phyloP scores from a whole-genome alignment of 2,113 vertebrate genomes.

The Lipophrys pholis region DNA sequence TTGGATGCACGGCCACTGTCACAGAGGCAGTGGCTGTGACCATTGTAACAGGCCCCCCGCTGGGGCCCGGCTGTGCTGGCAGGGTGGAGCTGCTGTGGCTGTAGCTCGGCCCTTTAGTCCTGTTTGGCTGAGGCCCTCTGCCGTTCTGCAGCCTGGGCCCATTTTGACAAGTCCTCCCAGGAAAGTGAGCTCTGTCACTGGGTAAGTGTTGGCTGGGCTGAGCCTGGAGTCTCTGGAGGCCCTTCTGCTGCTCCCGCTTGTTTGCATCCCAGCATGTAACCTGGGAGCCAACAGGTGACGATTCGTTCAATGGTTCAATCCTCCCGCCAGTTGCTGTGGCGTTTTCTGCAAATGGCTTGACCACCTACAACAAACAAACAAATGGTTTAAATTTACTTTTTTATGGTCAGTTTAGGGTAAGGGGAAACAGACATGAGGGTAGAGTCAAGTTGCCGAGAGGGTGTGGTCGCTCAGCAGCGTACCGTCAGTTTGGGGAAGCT shows the following conservation, averaged over 20 bases:
- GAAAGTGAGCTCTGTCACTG: conserved; percentile 76
- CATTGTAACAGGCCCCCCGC: conserved; percentile 76
- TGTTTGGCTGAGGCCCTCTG: conserved; percentile 82
- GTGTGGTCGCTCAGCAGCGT: conserved; percentile 51
- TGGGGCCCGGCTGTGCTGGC: conserved; percentile 43
- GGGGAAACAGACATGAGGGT: not conserved
- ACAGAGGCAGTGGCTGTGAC: conserved; percentile 94
- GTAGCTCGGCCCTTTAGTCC: conserved; percentile 84
- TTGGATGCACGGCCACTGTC: conserved; percentile 92
- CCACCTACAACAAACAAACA: conserved; percentile 79
- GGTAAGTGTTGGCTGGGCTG: conserved; percentile 68
- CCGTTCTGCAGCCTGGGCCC: conserved; percentile 71
- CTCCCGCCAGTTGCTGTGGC: conserved; percentile 49
- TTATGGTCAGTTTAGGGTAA: not conserved
- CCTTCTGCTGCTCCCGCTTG: conserved; percentile 74
- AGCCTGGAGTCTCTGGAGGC: conserved; percentile 57
- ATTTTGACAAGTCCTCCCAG: conserved; percentile 77
- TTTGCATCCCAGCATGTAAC: conserved; percentile 80
- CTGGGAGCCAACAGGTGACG: conserved; percentile 73
- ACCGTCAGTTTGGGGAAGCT: conserved; percentile 88
- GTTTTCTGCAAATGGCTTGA: conserved; percentile 86
- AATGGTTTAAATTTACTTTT: conserved; percentile 10
- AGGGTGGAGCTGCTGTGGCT: conserved; percentile 56
- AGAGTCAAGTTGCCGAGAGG: not conserved
- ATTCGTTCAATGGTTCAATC: conserved; percentile 75